Conservation (phyloP, 2,113 vertebrate species). For the Sciurus niger region DNA sequence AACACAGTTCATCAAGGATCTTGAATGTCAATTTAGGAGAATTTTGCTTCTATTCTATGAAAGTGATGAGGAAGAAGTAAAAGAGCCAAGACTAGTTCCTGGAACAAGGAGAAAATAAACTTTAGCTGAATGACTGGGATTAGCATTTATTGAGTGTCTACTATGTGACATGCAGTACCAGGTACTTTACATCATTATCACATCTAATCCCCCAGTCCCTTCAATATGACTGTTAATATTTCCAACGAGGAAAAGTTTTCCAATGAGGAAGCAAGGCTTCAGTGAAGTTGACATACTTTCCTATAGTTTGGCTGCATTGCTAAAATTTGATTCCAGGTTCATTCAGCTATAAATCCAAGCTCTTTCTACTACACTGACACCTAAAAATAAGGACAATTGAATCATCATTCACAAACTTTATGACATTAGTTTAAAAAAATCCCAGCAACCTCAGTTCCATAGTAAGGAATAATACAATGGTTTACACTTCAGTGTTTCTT, state of each 20-base stretch:
- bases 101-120: neutral
- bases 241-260: neutral
- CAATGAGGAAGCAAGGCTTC: constrained; percentile 8
- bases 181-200: neutral
- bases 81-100: neutral
- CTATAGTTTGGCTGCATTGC: neutral
- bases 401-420: constrained; percentile 31
- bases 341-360: neutral
- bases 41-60: constrained; percentile 4
- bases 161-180: neutral
- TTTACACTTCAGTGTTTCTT: neutral
- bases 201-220: neutral
- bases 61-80: neutral
- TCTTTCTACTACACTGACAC: constrained; percentile 18
- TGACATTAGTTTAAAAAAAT: neutral
- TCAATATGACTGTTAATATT: neutral
- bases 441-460: neutral
- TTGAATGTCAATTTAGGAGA: neutral
- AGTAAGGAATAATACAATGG: neutral
- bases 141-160: neutral
- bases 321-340: constrained; percentile 53
- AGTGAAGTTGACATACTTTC: constrained; percentile 3
- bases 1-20: neutral
- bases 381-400: neutral
- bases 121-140: neutral